These are phyloP conservation scores for Caenorhabditis doughertyi DNA, from an alignment of 2,888 invertebrate genomes.

Conservation along the genomic window DNA sequence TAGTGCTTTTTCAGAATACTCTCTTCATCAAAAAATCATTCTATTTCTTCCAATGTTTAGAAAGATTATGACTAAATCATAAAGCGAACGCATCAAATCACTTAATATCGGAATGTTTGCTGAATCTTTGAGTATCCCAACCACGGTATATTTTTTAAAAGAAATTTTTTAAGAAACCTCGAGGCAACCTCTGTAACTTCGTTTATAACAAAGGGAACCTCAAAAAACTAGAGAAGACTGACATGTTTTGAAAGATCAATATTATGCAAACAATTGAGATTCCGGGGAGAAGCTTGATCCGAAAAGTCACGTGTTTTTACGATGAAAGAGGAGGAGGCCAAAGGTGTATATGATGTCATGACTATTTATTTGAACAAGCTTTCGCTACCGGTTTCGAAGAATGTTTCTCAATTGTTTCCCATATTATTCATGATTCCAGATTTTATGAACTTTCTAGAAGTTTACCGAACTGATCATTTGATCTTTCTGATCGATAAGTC, in stretches of 20 bases:
- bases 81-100: too few relatives aligned
- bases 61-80: too few relatives aligned
- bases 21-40: too few relatives aligned
- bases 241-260: neutral
- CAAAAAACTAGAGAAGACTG: too few relatives aligned
- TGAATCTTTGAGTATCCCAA: too few relatives aligned
- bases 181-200: too few relatives aligned
- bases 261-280: slow-evolving; percentile 10
- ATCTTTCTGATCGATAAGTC: neutral
- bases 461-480: neutral
- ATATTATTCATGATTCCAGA: neutral
- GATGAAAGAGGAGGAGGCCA: slow-evolving; percentile 13
- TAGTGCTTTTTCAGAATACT: too few relatives aligned
- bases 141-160: too few relatives aligned
- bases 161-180: too few relatives aligned
- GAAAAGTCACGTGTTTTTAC: slow-evolving; percentile 24
- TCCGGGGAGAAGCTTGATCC: slow-evolving; percentile 16
- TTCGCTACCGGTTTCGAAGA: slow-evolving; percentile 15
- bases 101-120: too few relatives aligned
- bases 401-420: slow-evolving; percentile 23
- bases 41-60: too few relatives aligned
- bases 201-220: too few relatives aligned
- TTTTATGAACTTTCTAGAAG: neutral
- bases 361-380: slow-evolving; percentile 26
- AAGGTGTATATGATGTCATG: slow-evolving; percentile 31